Evolutionary conservation across 2,797 vertebrate species (phyloP).

Genomic region (Oreochromis mossambicus): DNA sequence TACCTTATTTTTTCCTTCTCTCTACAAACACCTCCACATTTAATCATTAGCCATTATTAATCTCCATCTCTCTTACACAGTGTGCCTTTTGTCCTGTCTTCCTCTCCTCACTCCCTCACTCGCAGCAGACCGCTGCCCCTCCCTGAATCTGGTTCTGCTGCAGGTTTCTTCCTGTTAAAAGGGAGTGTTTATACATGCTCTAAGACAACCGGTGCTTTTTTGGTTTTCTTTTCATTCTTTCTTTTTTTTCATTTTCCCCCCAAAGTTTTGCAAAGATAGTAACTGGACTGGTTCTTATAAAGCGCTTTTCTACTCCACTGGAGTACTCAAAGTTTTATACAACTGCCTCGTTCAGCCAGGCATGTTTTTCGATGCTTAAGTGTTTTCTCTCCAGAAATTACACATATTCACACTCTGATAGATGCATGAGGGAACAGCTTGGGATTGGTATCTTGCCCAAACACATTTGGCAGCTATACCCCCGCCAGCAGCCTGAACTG

Average conservation of each 20-base stretch:
- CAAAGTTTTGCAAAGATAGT: not conserved
- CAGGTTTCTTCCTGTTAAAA: not conserved
- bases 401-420: too few relatives aligned
- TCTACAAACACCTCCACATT: not conserved
- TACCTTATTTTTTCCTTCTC: not conserved
- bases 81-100: not conserved
- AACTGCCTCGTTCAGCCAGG: not conserved
- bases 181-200: not conserved
- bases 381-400: too few relatives aligned
- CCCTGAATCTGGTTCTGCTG: not conserved
- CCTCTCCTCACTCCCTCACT: not conserved
- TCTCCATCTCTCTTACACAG: not conserved
- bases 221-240: not conserved
- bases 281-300: not conserved
- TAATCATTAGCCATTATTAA: not conserved
- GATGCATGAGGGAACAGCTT: too few relatives aligned
- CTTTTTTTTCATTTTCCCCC: fast-evolving
- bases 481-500: not conserved
- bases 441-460: fast-evolving
- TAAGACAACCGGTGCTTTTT: not conserved
- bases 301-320: not conserved
- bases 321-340: not conserved
- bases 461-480: not conserved
- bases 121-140: not conserved
- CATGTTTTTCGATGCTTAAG: not conserved